Conservation (phyloP, 2,888 invertebrate species). For the Steromphala cineraria region DNA sequence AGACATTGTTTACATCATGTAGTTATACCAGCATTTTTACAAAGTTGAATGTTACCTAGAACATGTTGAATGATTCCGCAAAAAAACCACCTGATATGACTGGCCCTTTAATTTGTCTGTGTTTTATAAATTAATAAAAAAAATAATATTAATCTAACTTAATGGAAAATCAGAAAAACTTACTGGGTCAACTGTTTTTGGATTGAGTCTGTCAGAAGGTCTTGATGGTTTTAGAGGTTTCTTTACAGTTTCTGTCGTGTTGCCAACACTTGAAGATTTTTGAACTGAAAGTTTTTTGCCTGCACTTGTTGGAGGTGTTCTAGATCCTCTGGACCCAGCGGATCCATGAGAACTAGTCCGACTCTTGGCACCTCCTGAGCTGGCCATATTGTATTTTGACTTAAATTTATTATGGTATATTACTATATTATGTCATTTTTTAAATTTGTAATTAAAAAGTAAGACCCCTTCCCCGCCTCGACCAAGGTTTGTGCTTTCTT, state of each 20-base stretch:
- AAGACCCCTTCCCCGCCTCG: no score
- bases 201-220: constrained; percentile 71
- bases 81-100: no score
- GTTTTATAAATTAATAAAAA: no score
- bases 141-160: no score
- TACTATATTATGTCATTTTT: neutral
- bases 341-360: constrained; percentile 46
- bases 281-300: constrained; percentile 28
- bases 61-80: no score
- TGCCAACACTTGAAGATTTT: constrained; percentile 15
- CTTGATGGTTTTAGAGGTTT: constrained; percentile 38
- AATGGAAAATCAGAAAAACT: no score
- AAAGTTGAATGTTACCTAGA: no score
- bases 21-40: no score
- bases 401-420: neutral
- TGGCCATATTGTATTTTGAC: constrained; percentile 43
- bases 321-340: constrained; percentile 44
- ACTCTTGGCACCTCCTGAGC: constrained; percentile 48
- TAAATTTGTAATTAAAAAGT: no score
- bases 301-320: constrained; percentile 51
- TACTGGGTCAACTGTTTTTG: constrained; percentile 73
- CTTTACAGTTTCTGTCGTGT: constrained; percentile 20
- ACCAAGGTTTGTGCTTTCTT: no score
- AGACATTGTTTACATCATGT: no score
- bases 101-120: no score